These are phyloP conservation scores for Rhabdophis nuchalis DNA, from an alignment of 2,797 vertebrate species.

Conservation along the genomic window DNA sequence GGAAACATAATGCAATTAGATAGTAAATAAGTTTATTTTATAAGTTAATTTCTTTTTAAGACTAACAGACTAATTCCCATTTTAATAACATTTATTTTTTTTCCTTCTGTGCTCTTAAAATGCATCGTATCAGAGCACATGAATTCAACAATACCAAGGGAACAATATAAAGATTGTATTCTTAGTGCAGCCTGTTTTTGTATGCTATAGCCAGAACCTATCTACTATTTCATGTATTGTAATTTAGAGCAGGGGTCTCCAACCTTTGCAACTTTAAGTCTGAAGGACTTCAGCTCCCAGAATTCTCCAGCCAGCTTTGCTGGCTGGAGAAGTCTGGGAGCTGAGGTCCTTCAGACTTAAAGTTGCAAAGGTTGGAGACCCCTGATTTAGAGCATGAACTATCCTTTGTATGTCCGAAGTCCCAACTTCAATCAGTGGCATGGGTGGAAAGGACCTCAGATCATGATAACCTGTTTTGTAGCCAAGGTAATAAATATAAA, in stretches of 20 bases:
- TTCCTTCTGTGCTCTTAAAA: slow-evolving; percentile 58
- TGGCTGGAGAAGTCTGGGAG: too few species aligned
- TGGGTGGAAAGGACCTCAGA: not conserved
- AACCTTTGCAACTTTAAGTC: too few species aligned
- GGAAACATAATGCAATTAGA: slow-evolving; percentile 64
- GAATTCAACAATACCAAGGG: slow-evolving; percentile 44
- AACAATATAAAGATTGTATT: not conserved
- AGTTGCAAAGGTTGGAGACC: too few species aligned
- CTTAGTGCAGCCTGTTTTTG: not conserved
- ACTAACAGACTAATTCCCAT: slow-evolving; percentile 66
- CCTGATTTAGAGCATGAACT: not conserved
- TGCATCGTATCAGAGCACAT: slow-evolving; percentile 54
- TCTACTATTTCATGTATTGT: not conserved
- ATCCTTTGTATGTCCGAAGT: not conserved
- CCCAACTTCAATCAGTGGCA: not conserved
- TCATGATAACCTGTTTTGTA: not conserved
- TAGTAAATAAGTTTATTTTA: slow-evolving; percentile 68
- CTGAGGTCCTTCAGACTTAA: too few species aligned
- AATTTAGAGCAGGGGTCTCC: not conserved
- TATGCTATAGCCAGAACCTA: not conserved
- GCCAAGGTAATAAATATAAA: too few species aligned
- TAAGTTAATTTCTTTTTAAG: slow-evolving; percentile 67
- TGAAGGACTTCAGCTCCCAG: too few species aligned
- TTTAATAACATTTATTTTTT: slow-evolving; percentile 56
- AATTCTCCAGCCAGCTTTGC: too few species aligned